Evolutionary conservation across 2,797 vertebrate genomes (phyloP), one percentile per base, ranked within the genome.

Genomic region (Pyrrhura leucotis): DNA sequence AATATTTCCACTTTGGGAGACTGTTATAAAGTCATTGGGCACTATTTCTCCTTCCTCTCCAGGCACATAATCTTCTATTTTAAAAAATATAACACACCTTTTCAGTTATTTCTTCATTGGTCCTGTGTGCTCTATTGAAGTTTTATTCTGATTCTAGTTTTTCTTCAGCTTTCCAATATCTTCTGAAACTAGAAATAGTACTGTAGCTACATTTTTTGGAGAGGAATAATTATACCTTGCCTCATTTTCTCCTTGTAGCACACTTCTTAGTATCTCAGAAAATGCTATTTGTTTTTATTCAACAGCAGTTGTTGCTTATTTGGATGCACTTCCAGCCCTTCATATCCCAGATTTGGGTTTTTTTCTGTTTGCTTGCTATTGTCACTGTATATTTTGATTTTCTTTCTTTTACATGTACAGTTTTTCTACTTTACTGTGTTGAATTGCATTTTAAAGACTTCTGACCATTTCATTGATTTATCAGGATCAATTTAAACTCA

Each of bases 401-500:
- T 7, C 92, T 89, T 73, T 48, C 47, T 14, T 79, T 90, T 44
- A 26, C 25, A 7, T 21, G 4, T 25, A 5, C 6, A 37, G 10
- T 21, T 92, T 82, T 62, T 76, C 7, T 71, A 44, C 26, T 68
- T 53, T 65, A 23, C 5, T 53, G 2, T 21, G 7, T 50, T 87
- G 31, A 63, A 79, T 89, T 87, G 51, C 2, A 35, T 78, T 28
- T 89, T 59, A 77, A 82, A 93, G 71, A 14, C 13, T 94, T 90
- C 48, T 89, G 37, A 74, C 20, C 22, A 85, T 88, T 89, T 77
- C 40, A 74, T 83, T 5, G 10, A 71, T 91, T 80, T 85, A 83
- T 92, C 72, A 48, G 51, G 18, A 92, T 74, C 25, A 71, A 76
- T 92, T 93, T 83, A 88, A 80, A 93, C 89, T 80, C 48, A 89